Conservation (phyloP, 2,113 vertebrate species). For the Chrysemys picta region DNA sequence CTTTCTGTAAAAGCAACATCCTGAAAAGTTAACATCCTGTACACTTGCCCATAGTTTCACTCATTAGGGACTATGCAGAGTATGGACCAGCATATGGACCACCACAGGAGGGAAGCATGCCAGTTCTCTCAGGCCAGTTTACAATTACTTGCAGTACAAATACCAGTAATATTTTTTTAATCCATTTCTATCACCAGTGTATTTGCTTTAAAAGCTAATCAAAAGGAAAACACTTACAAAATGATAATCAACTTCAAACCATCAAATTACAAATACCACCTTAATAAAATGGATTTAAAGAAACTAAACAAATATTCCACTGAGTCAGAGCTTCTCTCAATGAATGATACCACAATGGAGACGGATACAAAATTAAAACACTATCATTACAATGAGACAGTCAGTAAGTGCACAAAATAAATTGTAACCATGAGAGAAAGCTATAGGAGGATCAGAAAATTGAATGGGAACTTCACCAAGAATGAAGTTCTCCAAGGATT, state of each 20-base stretch:
- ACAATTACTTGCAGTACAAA: accelerated
- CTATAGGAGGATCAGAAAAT: background rate
- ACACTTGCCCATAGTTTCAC: constrained; percentile 8
- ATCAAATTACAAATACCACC: background rate
- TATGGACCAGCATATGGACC: background rate
- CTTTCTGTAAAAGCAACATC: background rate
- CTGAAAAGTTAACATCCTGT: background rate
- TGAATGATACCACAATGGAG: background rate
- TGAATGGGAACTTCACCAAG: background rate
- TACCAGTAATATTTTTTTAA: background rate
- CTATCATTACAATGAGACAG: background rate
- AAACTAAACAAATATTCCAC: background rate
- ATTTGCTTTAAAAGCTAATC: background rate
- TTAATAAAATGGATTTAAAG: background rate
- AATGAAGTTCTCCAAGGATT: background rate
- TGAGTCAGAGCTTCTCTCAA: background rate
- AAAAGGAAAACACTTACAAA: background rate
- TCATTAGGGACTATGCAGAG: background rate
- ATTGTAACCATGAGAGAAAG: background rate
- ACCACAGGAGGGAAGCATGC: background rate
- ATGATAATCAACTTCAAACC: background rate
- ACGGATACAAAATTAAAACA: background rate
- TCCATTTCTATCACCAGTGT: background rate
- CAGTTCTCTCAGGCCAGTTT: background rate
- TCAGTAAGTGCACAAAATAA: background rate